These are phyloP conservation scores for Siniperca knerii DNA, from an alignment of 2,113 vertebrate species.

Conservation along the genomic window DNA sequence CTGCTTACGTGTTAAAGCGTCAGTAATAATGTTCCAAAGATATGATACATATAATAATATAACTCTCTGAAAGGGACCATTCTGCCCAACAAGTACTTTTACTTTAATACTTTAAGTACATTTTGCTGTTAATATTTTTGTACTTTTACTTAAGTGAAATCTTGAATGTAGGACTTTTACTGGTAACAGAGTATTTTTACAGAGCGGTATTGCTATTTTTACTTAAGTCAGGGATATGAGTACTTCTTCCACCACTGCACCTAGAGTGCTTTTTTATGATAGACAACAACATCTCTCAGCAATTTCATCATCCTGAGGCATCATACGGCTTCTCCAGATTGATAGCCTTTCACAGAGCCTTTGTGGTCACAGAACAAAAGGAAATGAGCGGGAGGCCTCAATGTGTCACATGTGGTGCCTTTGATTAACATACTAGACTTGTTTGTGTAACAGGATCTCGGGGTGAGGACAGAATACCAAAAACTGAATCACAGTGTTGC, in stretches of 20 bases:
- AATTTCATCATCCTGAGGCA: slow-evolving; percentile 70
- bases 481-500: slow-evolving; percentile 43
- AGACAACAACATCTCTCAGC: slow-evolving; percentile 31
- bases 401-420: slow-evolving; percentile 82
- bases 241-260: background rate
- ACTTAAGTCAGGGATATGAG: background rate
- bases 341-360: slow-evolving; percentile 79
- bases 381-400: slow-evolving; percentile 82
- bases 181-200: background rate
- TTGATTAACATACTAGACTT: slow-evolving; percentile 84
- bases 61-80: background rate
- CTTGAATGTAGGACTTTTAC: background rate
- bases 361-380: slow-evolving; percentile 85
- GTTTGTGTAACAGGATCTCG: slow-evolving; percentile 78
- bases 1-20: no score
- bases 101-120: no score
- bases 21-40: no score
- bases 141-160: no score
- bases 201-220: background rate
- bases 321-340: slow-evolving; percentile 77
- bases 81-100: background rate
- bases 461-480: slow-evolving; percentile 63
- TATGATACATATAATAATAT: no score
- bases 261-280: background rate
- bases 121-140: no score